Base-by-base conservation (phyloP, 2,113 vertebrate genomes). In the Talpa occidentalis region DNA sequence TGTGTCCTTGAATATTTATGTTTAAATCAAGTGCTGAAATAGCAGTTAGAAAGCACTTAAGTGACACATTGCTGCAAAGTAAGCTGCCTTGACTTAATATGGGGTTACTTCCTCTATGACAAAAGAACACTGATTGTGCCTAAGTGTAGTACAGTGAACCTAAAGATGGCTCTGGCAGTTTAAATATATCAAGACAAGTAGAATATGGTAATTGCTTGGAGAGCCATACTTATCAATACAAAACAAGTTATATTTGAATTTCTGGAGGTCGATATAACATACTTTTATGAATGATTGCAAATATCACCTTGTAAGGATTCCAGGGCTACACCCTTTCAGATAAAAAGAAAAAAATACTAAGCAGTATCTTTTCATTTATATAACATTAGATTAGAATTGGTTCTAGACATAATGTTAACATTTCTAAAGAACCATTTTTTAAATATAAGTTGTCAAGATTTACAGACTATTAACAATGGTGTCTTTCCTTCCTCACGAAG, bases 371-470 rank as follows among this genome's bases (percentile, higher is more conserved):
- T 96, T 77, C 16, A 73, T 86, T 96, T 91, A 49, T 90, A 62
- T 86, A 83, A 37, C 26, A 83, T 77, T 60, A 67, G 21, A 88
- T 2, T 47, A 76, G 60, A 69, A 59, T 94, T 60, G 88, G n/a
- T 64, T 94, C 62, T 81, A 91, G 35, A 94, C 35, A 87, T 77
- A 94, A 77, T 35, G 11, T 56, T 88, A 88, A 84, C 76, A 90
- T 82, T 95, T 93, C 80, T 74, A 70, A 89, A 88, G 85, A 95
- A 91, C 8, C 9, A 16, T 88, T 88, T 93, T 97, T 87, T 16
- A 97, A 92, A 44, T 69, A 40, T 35, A 95, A 66, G 28, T 93
- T 95, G 86, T 93, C 83, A 91, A 40, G 81, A 83, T 93, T 97
- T 93, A 59, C 4, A 81, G 85, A 95, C 67, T 92, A 21, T 85